A percentile compares a stretch with the other conserved stretches of the same genome.
These are phyloP conservation scores for Sparus aurata DNA, from an alignment of 2,797 vertebrate genomes.

Conservation along the genomic window DNA sequence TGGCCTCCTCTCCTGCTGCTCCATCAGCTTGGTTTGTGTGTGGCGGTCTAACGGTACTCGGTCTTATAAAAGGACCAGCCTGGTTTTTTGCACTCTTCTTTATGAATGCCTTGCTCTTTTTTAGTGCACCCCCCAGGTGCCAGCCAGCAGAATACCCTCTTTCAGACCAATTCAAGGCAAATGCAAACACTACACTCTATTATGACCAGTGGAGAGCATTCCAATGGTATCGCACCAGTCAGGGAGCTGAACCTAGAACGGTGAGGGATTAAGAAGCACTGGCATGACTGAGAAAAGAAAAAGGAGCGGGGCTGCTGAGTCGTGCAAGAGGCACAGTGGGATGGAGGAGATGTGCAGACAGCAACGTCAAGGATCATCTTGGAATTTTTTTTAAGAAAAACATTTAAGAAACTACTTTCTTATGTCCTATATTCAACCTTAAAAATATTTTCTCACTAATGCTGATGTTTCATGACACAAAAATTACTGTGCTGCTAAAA, in stretches of 20 bases:
- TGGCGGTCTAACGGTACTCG: constrained; percentile 76
- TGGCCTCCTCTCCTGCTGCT: constrained; percentile 82
- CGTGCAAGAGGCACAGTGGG: constrained; percentile 49
- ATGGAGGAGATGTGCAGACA: constrained; percentile 32
- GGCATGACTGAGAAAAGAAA: constrained; percentile 65
- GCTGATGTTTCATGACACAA: not conserved
- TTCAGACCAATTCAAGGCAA: constrained; percentile 82
- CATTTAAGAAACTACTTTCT: not conserved
- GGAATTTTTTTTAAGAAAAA: not conserved
- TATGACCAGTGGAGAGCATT: constrained; percentile 81
- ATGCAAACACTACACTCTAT: constrained; percentile 83
- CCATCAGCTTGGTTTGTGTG: constrained; percentile 84
- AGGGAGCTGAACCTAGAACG: constrained; percentile 68
- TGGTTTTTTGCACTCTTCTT: constrained; percentile 83
- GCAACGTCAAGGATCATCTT: constrained; percentile 8
- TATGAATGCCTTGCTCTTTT: constrained; percentile 86
- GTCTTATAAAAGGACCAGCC: constrained; percentile 79
- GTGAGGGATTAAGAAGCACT: constrained; percentile 71
- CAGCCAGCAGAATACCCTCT: constrained; percentile 80
- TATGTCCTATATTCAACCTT: not conserved
- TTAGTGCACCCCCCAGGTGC: constrained; percentile 80
- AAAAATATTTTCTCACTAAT: not conserved
- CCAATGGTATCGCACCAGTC: constrained; percentile 75
- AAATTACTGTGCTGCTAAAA: not conserved
- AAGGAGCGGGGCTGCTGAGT: constrained; percentile 45